phyloP scores from a whole-genome alignment of 2,113 vertebrate species.

The Gobiocypris rarus region DNA sequence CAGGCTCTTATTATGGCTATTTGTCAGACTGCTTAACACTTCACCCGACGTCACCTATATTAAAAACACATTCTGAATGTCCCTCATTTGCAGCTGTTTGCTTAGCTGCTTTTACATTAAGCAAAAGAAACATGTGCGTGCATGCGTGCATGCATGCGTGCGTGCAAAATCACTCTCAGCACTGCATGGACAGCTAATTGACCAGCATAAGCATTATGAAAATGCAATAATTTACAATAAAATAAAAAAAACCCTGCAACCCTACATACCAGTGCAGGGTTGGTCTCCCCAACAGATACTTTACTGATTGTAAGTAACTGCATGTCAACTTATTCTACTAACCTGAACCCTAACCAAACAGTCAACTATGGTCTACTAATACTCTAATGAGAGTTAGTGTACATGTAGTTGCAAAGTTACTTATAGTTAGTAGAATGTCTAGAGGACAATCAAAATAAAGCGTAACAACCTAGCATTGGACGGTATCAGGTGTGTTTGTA shows the following conservation, averaged over 20 bases:
- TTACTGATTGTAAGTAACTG: no score
- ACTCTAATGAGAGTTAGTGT: no score
- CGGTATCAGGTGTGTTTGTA: no score
- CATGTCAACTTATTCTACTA: no score
- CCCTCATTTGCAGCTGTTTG: background rate
- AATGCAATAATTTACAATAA: background rate
- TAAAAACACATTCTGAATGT: slow-evolving; percentile 4
- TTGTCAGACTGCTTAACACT: slow-evolving; percentile 3
- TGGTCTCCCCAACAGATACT: no score
- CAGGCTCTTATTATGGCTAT: slow-evolving; percentile 27
- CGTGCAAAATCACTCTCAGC: background rate
- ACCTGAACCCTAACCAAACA: no score
- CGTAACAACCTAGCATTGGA: no score
- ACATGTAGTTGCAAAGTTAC: no score
- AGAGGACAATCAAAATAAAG: no score
- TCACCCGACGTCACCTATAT: background rate
- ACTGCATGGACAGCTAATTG: background rate
- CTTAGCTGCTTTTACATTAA: slow-evolving; percentile 5
- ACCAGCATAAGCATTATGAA: background rate
- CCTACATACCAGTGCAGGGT: background rate
- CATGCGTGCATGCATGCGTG: no score
- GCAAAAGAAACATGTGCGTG: background rate
- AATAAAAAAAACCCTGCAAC: background rate
- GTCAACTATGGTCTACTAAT: no score
- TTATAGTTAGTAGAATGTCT: no score